A percentile compares a stretch with the other conserved stretches of the same genome.
These are phyloP conservation scores for Pentalonia nigronervosa DNA, from an alignment of 1,140 invertebrate genomes.

Conservation along the genomic window DNA sequence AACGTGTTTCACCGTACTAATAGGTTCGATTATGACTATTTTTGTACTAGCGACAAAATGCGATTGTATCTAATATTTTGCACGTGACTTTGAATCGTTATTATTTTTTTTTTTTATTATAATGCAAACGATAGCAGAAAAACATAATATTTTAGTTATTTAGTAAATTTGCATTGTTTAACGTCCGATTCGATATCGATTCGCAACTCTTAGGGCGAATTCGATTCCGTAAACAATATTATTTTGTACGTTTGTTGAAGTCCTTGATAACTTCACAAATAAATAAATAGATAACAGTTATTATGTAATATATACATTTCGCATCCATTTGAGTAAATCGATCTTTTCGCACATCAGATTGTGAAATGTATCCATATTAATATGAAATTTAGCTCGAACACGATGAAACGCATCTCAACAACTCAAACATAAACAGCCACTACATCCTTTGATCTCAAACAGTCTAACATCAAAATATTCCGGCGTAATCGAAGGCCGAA, in stretches of 20 bases:
- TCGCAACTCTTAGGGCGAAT: neutral
- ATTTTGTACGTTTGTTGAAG: neutral
- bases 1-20: neutral
- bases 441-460: no score
- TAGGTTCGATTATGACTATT: neutral
- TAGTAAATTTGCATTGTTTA: neutral
- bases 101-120: neutral
- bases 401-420: no score
- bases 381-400: no score
- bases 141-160: neutral
- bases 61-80: neutral
- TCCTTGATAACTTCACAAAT: neutral
- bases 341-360: no score
- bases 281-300: neutral
- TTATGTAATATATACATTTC: no score
- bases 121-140: neutral
- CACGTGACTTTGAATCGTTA: neutral
- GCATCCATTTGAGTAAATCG: no score
- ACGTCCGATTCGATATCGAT: neutral
- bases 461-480: no score
- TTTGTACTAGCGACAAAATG: neutral
- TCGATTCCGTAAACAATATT: neutral
- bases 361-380: no score
- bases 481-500: no score
- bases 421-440: no score